Evolutionary conservation across 2,888 invertebrate genomes (phyloP).

Genomic region (Chaitophorus viminalis): DNA sequence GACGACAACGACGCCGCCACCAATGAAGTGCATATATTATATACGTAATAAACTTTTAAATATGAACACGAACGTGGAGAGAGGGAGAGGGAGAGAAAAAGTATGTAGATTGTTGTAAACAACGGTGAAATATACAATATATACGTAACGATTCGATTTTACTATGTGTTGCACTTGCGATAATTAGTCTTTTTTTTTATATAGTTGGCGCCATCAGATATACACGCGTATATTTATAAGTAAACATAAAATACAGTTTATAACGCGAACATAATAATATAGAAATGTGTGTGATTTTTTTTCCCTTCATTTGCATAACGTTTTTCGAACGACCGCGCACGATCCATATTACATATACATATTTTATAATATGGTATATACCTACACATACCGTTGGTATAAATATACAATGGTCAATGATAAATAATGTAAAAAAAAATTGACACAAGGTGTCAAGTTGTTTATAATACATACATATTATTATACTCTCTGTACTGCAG

Average conservation of each 20-base stretch:
- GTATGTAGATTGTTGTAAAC: neutral
- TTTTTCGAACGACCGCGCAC: neutral
- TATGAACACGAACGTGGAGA: neutral
- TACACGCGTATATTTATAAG: neutral
- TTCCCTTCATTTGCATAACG: neutral
- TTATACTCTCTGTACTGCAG: no score
- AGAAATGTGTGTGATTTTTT: neutral
- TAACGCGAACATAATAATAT: neutral
- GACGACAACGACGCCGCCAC: neutral
- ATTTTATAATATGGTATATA: no score
- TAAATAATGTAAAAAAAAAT: neutral
- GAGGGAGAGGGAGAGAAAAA: neutral
- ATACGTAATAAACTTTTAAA: slow-evolving; percentile 3
- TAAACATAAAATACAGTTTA: no score
- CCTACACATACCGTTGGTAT: neutral
- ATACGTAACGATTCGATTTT: neutral
- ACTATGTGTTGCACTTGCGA: neutral
- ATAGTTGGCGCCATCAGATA: slow-evolving; percentile 22
- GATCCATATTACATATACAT: no score
- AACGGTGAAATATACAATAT: neutral
- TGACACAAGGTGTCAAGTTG: no score
- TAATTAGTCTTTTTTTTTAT: neutral
- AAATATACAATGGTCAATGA: neutral
- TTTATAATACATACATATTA: no score
- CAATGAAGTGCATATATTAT: neutral